A percentile compares a stretch with the other conserved stretches of the same genome.
phyloP scores from a whole-genome alignment of 2,888 invertebrate species.

The Parnassius apollo region DNA sequence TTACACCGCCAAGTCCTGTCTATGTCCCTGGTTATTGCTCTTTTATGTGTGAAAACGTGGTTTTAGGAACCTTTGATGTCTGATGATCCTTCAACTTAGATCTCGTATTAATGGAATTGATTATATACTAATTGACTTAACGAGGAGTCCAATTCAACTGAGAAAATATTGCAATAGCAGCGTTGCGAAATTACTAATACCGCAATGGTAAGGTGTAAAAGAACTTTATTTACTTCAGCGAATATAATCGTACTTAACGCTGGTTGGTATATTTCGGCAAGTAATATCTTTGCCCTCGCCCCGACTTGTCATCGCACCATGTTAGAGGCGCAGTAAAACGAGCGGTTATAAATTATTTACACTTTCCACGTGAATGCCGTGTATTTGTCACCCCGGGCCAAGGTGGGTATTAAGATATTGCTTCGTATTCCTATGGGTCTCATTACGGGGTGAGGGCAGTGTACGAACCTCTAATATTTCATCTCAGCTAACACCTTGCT shows the following conservation, averaged over 20 bases:
- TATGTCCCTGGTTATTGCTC: constrained; percentile 60
- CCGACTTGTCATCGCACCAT: constrained; percentile 59
- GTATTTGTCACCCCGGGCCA: constrained; percentile 74
- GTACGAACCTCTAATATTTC: constrained; percentile 70
- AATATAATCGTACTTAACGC: constrained; percentile 61
- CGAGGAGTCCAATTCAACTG: too few relatives aligned
- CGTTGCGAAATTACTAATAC: constrained; percentile 48
- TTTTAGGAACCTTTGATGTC: constrained; percentile 63
- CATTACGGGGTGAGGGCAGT: constrained; percentile 66
- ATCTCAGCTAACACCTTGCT: constrained; percentile 49
- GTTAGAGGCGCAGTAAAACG: constrained; percentile 57
- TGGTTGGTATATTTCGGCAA: constrained; percentile 44
- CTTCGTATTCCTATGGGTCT: constrained; percentile 75
- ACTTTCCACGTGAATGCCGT: constrained; percentile 66
- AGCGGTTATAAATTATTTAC: constrained; percentile 76
- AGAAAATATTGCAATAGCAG: constrained; percentile 35
- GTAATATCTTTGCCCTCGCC: constrained; percentile 51
- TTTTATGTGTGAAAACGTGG: constrained; percentile 61
- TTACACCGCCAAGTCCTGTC: constrained; percentile 50
- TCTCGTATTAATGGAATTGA: constrained; percentile 18
- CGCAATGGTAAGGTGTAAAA: constrained; percentile 37
- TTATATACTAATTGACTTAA: too few relatives aligned
- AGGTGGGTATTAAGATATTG: constrained; percentile 78
- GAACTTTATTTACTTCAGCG: constrained; percentile 47
- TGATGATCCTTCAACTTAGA: constrained; percentile 40